These are phyloP conservation scores for Fragum fragum DNA, from an alignment of 2,888 invertebrate species.

Conservation along the genomic window DNA sequence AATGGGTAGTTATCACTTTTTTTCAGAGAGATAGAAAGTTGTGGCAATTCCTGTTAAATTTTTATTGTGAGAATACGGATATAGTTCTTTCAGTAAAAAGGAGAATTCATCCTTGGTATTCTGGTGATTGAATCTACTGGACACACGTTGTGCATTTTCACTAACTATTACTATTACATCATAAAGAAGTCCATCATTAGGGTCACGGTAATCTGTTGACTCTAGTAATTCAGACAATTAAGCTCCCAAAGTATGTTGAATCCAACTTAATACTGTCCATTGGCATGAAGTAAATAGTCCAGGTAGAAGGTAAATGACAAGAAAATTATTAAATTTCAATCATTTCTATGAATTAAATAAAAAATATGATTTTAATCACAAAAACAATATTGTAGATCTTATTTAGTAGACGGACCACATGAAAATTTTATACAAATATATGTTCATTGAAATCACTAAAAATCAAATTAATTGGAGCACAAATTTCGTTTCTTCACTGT, in stretches of 20 bases:
- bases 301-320: too few relatives aligned
- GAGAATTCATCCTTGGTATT: background rate
- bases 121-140: background rate
- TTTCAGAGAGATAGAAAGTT: background rate
- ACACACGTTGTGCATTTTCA: background rate
- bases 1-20: background rate
- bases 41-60: background rate
- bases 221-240: background rate
- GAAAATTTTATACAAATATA: too few relatives aligned
- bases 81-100: background rate
- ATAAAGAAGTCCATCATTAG: background rate
- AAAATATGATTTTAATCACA: too few relatives aligned
- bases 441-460: too few relatives aligned
- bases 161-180: slow-evolving; percentile 10
- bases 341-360: too few relatives aligned
- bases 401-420: too few relatives aligned
- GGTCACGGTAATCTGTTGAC: background rate
- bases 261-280: background rate
- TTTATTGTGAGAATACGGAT: background rate
- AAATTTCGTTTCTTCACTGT: too few relatives aligned
- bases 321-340: too few relatives aligned
- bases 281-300: too few relatives aligned
- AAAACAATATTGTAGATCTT: too few relatives aligned
- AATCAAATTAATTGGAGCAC: too few relatives aligned
- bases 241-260: background rate